phyloP scores from a whole-genome alignment of 2,797 vertebrate species.

The Mus caroli region DNA sequence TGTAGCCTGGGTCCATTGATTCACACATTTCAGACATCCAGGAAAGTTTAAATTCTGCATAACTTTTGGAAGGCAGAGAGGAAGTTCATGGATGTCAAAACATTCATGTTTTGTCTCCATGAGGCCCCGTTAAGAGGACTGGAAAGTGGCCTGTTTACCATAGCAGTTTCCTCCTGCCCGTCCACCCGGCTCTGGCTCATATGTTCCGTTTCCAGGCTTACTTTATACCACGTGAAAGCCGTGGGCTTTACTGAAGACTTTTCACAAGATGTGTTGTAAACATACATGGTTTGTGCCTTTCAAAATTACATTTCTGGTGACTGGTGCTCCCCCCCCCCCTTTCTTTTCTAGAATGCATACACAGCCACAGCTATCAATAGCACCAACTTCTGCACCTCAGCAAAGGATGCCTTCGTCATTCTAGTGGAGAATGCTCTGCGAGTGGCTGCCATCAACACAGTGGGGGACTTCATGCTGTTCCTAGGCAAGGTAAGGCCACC shows the following conservation, averaged over 20 bases:
- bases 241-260: not conserved
- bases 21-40: not conserved
- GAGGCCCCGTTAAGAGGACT: not conserved
- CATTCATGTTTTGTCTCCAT: not conserved
- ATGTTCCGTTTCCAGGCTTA: slow-evolving; percentile 34
- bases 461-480: slow-evolving; percentile 98
- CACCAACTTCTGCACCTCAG: slow-evolving; percentile 99
- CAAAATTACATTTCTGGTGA: not conserved
- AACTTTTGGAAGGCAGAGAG: not conserved
- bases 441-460: slow-evolving; percentile 97
- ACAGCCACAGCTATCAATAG: slow-evolving; percentile 99
- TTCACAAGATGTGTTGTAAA: not conserved
- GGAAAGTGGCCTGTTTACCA: not conserved
- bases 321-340: slow-evolving; percentile 66
- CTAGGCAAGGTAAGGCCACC: slow-evolving; percentile 94
- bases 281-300: slow-evolving; percentile 15
- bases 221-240: slow-evolving; percentile 25
- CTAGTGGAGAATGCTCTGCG: slow-evolving; percentile 98
- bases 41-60: slow-evolving; percentile 27
- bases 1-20: not conserved
- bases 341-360: slow-evolving; percentile 94
- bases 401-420: slow-evolving; percentile 97
- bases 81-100: slow-evolving; percentile 41
- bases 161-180: not conserved
- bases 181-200: not conserved